phyloP scores from a whole-genome alignment of 2,797 vertebrate species.

The Staurois parvus region DNA sequence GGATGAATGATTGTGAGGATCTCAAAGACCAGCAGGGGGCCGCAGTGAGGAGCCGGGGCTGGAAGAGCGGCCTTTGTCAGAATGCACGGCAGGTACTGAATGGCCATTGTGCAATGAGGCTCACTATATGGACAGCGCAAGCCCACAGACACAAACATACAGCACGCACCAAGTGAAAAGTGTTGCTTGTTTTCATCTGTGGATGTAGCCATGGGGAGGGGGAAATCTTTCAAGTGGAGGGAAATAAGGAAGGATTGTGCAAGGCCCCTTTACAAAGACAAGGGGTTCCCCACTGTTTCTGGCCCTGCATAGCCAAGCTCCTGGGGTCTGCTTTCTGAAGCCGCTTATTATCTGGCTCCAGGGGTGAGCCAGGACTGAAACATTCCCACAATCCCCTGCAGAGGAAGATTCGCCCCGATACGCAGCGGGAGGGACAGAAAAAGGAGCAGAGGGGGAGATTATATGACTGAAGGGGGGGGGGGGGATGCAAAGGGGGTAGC shows the following conservation, averaged over 20 bases:
- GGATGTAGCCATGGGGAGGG: conserved; percentile 39
- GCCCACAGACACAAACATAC: conserved; percentile 62
- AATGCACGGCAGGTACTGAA: conserved; percentile 65
- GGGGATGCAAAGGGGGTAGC: conserved; percentile 1
- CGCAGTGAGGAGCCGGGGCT: conserved; percentile 48
- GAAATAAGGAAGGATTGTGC: conserved; percentile 70
- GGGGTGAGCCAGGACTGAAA: conserved; percentile 76
- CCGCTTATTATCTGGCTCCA: conserved; percentile 80
- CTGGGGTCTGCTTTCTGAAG: conserved; percentile 78
- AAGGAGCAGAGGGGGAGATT: conserved; percentile 21
- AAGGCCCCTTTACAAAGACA: conserved; percentile 71
- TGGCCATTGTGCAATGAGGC: conserved; percentile 70
- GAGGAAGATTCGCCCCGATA: conserved; percentile 76
- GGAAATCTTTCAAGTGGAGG: conserved; percentile 71
- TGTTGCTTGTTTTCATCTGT: conserved; percentile 47
- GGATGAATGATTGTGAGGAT: conserved; percentile 70
- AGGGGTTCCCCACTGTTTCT: conserved; percentile 75
- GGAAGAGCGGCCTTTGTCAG: conserved; percentile 69
- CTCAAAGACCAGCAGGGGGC: conserved; percentile 68
- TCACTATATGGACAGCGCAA: conserved; percentile 64
- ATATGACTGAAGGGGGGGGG: conserved; percentile 8
- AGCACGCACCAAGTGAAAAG: conserved; percentile 48
- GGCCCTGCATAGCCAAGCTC: conserved; percentile 71
- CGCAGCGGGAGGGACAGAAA: conserved; percentile 16
- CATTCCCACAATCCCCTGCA: conserved; percentile 83